Evolutionary conservation across 2,797 vertebrate species (phyloP).

Genomic region (Cottoperca gobio): DNA sequence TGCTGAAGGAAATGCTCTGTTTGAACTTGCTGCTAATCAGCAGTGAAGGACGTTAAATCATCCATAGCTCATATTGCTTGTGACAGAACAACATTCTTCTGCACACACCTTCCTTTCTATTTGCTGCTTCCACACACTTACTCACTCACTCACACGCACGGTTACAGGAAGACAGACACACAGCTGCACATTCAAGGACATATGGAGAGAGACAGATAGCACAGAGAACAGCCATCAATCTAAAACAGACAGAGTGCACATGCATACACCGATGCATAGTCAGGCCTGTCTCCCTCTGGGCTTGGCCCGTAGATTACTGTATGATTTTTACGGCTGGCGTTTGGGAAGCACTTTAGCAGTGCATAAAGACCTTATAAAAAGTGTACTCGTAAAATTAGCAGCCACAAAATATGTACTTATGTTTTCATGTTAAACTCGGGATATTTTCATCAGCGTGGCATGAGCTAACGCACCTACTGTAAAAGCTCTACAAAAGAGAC

Average conservation of each 20-base stretch:
- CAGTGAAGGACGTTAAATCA: constrained; percentile 69
- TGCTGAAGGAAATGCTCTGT: constrained; percentile 48
- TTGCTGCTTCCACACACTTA: neutral
- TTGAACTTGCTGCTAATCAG: constrained; percentile 67
- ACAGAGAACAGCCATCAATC: constrained; percentile 34
- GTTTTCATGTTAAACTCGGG: constrained; percentile 80
- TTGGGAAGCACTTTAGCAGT: constrained; percentile 84
- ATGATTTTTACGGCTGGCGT: constrained; percentile 84
- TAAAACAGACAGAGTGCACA: constrained; percentile 26
- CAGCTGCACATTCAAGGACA: constrained; percentile 42
- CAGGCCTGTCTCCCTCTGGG: constrained; percentile 71
- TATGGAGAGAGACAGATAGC: constrained; percentile 34
- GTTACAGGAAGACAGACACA: neutral
- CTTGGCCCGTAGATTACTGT: constrained; percentile 77
- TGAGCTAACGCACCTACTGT: constrained; percentile 59
- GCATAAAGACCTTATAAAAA: constrained; percentile 88
- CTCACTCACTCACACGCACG: neutral
- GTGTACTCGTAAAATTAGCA: constrained; percentile 87
- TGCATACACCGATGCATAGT: constrained; percentile 34
- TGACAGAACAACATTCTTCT: constrained; percentile 71
- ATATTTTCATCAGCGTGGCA: constrained; percentile 76
- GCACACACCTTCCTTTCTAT: constrained; percentile 46
- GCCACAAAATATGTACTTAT: constrained; percentile 87
- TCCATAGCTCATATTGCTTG: constrained; percentile 45
- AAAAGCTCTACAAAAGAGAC: constrained; percentile 45